A percentile compares a stretch with the other conserved stretches of the same genome.
Conservation (phyloP, 2,113 vertebrate species). For the Boulengeromyrus knoepffleri region DNA sequence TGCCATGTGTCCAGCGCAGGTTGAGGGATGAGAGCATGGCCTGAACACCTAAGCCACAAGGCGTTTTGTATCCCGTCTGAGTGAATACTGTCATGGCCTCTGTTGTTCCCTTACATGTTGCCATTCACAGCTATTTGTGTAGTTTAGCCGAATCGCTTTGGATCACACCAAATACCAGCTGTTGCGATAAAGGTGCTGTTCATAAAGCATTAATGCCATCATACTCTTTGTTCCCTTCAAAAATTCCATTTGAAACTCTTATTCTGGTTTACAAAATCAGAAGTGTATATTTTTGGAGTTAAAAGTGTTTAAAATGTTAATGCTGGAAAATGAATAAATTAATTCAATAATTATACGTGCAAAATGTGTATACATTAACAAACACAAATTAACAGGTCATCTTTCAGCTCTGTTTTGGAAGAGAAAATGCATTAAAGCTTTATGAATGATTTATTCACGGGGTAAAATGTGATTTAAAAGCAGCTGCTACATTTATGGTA, state of each 20-base stretch:
- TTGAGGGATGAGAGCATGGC: neutral
- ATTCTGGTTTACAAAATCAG: neutral
- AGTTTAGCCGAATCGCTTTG: neutral
- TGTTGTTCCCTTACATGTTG: neutral
- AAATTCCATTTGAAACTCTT: neutral
- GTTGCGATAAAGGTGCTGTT: neutral
- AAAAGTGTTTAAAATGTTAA: neutral
- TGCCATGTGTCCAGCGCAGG: neutral
- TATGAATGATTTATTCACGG: neutral
- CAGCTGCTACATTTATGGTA: conserved; percentile 11
- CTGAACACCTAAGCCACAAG: neutral
- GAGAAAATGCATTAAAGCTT: conserved; percentile 12
- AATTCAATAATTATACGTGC: neutral
- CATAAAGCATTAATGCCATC: conserved; percentile 2
- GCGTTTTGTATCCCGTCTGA: neutral
- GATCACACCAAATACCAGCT: neutral
- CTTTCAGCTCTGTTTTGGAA: neutral
- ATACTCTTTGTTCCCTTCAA: neutral
- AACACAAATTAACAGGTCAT: neutral
- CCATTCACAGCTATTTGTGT: neutral
- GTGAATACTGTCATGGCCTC: neutral
- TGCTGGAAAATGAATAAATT: neutral
- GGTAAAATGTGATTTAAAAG: neutral
- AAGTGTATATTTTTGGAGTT: neutral
- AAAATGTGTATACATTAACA: neutral